Evolutionary conservation across 2,113 vertebrate species (phyloP), one percentile per base, ranked within the genome.

Genomic region (Eudyptes chrysolophus): DNA sequence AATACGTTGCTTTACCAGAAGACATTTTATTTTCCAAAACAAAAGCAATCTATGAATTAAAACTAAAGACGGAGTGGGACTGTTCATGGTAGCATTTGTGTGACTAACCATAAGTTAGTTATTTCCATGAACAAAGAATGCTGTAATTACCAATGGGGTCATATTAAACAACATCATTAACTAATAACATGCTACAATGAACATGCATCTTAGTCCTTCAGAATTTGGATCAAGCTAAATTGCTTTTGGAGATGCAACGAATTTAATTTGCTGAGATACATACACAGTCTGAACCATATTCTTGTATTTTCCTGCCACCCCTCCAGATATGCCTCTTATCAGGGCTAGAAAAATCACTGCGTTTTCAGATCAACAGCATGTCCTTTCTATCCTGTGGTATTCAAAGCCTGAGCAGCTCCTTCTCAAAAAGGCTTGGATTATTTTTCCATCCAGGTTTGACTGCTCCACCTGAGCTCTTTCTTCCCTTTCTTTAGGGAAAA

Each of bases 261-360:
- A 71, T 87, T 89, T 60, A 0, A 36, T 75, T 89, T 95, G 36
- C 55, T 51, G 76, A 89, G 52, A 30, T 70, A 66, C 3, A n/a
- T 26, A 21, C 2, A 0, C 22, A 29, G 29, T 29, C 42, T 44
- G 51, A 84, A 70, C 11, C 14, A 25, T 32, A 42, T 44, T 79
- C 46, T 60, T 64, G 22, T 48, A 30, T 57, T 91, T 91, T 71
- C n/a, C 77, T 89, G 38, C 11, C 74, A 52, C 7, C 7, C 64
- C 70, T 72, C 0, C 0, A 44, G 46, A 71, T 15, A 16, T 0
- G 3, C 9, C 16, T 46, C 58, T 75, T 89, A 25, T 52, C 40
- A 52, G 34, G 6, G 16, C 32, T 70, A 72, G 38, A 79, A 92
- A 91, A 89, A 48, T 22, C 7, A 21, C 18, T 40, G 7, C 19